phyloP scores from a whole-genome alignment of 2,797 vertebrate genomes.

The Rhinatrema bivittatum region DNA sequence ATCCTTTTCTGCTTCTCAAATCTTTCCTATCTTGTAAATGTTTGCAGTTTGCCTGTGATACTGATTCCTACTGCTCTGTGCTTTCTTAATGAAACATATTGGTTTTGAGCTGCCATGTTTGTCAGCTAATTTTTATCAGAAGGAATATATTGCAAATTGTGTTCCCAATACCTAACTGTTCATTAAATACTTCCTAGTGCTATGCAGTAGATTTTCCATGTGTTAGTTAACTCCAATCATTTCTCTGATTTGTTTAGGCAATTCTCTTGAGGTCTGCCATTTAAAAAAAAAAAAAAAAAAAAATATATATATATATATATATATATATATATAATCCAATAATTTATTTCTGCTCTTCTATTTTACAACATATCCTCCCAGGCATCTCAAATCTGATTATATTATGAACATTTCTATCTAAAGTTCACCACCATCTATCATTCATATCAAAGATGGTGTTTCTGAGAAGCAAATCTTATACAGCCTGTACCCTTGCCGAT shows the following conservation, averaged over 20 bases:
- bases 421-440: no score
- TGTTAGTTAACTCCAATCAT: not conserved
- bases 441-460: no score
- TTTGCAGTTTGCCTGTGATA: no score
- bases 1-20: conserved; percentile 16
- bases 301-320: no score
- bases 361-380: not conserved
- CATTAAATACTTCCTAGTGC: conserved; percentile 3
- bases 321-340: no score
- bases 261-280: not conserved
- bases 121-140: not conserved
- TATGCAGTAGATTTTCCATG: not conserved
- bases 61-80: no score
- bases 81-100: not conserved
- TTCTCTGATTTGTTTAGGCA: not conserved
- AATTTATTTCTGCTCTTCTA: no score
- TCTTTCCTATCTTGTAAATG: conserved; percentile 5
- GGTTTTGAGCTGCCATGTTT: not conserved
- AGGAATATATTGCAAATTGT: no score
- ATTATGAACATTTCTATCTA: not conserved
- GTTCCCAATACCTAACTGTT: no score
- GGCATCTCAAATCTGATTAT: not conserved
- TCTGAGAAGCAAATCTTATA: no score
- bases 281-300: no score
- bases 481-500: no score